Evolutionary conservation across 2,113 vertebrate genomes (phyloP).

Genomic region (Typhlomys cinereus): DNA sequence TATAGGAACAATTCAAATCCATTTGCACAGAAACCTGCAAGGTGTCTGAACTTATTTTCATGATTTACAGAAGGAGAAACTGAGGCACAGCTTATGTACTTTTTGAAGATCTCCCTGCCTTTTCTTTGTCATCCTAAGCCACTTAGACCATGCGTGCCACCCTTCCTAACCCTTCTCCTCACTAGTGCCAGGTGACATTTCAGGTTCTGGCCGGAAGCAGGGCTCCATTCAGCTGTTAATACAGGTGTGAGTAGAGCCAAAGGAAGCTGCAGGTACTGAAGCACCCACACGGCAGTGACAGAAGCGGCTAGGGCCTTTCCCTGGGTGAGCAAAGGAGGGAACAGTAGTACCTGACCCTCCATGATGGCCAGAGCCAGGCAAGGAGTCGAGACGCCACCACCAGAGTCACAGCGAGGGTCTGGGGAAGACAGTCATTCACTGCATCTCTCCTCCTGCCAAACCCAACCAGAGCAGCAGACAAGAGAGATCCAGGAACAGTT

Average conservation of each 20-base stretch:
- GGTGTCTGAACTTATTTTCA: neutral
- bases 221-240: neutral
- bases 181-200: neutral
- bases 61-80: neutral
- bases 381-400: rapidly evolving
- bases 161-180: neutral
- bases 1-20: neutral
- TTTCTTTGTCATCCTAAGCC: neutral
- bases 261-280: neutral
- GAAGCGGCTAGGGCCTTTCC: neutral
- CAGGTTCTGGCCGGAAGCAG: conserved; percentile 36
- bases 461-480: neutral
- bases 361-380: neutral
- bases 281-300: neutral
- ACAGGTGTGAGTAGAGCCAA: neutral
- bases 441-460: neutral
- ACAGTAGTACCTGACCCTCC: neutral
- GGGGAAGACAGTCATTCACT: neutral
- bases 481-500: neutral
- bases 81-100: neutral
- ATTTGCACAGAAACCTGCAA: neutral
- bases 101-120: neutral
- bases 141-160: neutral
- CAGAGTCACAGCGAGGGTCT: neutral
- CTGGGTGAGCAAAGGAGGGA: neutral